These are phyloP conservation scores for Hirtodrosophila trivittata DNA, from an alignment of 2,888 invertebrate genomes.

Conservation along the genomic window DNA sequence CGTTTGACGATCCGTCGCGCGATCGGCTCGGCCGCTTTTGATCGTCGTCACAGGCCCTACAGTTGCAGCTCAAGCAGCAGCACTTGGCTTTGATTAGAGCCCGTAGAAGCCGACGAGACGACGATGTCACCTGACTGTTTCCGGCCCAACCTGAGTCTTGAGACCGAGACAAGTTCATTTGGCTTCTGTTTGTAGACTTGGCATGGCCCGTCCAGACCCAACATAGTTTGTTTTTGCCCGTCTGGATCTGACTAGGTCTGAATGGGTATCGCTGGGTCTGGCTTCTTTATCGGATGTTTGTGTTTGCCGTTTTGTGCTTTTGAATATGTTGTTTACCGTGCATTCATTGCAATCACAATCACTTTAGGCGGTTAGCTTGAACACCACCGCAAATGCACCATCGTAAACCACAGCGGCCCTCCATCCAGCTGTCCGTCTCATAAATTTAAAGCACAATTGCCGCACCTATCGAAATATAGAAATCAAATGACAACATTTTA, in stretches of 20 bases:
- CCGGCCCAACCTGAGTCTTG: slow-evolving; percentile 44
- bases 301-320: slow-evolving; percentile 70
- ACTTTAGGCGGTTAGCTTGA: slow-evolving; percentile 58
- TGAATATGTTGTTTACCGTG: slow-evolving; percentile 65
- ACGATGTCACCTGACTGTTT: slow-evolving; percentile 42
- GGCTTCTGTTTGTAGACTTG: slow-evolving; percentile 70
- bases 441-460: slow-evolving; percentile 52
- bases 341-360: slow-evolving; percentile 63
- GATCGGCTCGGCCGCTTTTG: slow-evolving; percentile 62
- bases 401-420: slow-evolving; percentile 15
- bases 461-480: slow-evolving; percentile 51
- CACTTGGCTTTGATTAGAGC: slow-evolving; percentile 67
- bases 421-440: slow-evolving; percentile 11
- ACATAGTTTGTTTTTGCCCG: background rate
- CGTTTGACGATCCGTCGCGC: slow-evolving; percentile 16
- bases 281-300: slow-evolving; percentile 69
- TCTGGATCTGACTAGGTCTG: background rate
- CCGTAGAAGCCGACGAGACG: slow-evolving; percentile 32
- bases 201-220: too few relatives aligned
- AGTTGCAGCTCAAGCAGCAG: slow-evolving; percentile 68
- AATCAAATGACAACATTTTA: slow-evolving; percentile 51
- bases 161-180: slow-evolving; percentile 70
- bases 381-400: slow-evolving; percentile 27
- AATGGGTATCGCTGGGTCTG: background rate
- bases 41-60: slow-evolving; percentile 60